Percentiles rank a stretch among this genome's conserved stretches.
phyloP scores from a whole-genome alignment of 2,888 invertebrate species.

The Perdita meconis region DNA sequence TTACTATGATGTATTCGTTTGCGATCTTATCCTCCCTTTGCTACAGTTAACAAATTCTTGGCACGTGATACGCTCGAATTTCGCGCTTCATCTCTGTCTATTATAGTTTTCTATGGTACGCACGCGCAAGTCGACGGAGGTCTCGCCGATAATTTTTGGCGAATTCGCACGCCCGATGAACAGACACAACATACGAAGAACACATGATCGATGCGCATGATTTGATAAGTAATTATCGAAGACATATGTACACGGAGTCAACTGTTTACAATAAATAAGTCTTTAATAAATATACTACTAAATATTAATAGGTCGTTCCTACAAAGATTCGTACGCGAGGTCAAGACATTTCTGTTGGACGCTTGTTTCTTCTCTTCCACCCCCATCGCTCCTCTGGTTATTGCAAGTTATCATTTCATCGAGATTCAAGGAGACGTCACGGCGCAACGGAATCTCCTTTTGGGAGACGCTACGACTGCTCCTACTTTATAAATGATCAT shows the following conservation, averaged over 20 bases:
- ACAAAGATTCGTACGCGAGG: constrained; percentile 66
- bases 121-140: background rate
- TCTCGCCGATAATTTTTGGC: constrained; percentile 57
- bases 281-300: constrained; percentile 79
- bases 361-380: background rate
- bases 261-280: constrained; percentile 77
- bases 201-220: constrained; percentile 69
- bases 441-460: constrained; percentile 27
- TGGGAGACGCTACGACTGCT: constrained; percentile 8
- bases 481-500: background rate
- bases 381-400: constrained; percentile 5
- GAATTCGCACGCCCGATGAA: constrained; percentile 60
- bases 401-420: constrained; percentile 37
- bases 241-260: constrained; percentile 72
- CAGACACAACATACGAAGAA: constrained; percentile 69
- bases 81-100: background rate
- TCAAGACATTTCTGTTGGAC: constrained; percentile 55
- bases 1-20: background rate
- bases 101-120: background rate
- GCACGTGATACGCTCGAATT: background rate
- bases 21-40: background rate
- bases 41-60: background rate
- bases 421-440: constrained; percentile 58
- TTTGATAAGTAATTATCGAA: constrained; percentile 69
- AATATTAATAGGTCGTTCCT: constrained; percentile 69